Base-by-base conservation (phyloP, 2,797 vertebrate genomes). In the Anabacerthia variegaticeps region DNA sequence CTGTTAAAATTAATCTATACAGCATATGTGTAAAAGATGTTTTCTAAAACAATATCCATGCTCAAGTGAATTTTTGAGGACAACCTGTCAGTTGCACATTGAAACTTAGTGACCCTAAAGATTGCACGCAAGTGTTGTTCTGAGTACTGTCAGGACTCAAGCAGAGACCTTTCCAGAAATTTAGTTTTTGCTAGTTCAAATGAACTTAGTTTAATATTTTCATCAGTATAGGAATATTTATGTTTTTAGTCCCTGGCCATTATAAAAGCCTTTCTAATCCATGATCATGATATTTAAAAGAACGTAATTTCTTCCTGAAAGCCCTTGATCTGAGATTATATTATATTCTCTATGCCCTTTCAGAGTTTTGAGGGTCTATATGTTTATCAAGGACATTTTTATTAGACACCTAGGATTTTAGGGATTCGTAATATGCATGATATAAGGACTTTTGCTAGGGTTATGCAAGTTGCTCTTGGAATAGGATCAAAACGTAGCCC, bases 381-480 rank as follows among this genome's bases (percentile, higher is more conserved):
- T 97, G 85, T 97, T 97, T 97, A 97, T 95, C 93, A 97, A 97
- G 85, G 96, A 94, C 96, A 94, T 95, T 97, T 98, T 98, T 97
- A 98, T 97, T 97, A 96, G 97, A 97, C 97, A 97, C 96, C 96
- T 97, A 96, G 96, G 97, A 98, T 96, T 97, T 96, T 94, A 96
- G 79, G 71, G 94, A 96, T 96, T 95, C 36, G 23, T 96, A 89
- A 96, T 97, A 95, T 94, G 91, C 92, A 92, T 94, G 96, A 95
- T 97, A 97, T 93, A 95, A 97, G 89, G 91, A 93, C 97, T 98
- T 98, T 98, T 94, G 95, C 97, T 97, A 95, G 97, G 97, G 97
- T 98, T 98, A 96, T 97, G 96, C 95, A 93, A 98, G 98, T 98
- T 98, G 96, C 97, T 98, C 94, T 99, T 99, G 98, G 98, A 99